phyloP scores from a whole-genome alignment of 2,888 invertebrate species.

The Isotomurus palustris region DNA sequence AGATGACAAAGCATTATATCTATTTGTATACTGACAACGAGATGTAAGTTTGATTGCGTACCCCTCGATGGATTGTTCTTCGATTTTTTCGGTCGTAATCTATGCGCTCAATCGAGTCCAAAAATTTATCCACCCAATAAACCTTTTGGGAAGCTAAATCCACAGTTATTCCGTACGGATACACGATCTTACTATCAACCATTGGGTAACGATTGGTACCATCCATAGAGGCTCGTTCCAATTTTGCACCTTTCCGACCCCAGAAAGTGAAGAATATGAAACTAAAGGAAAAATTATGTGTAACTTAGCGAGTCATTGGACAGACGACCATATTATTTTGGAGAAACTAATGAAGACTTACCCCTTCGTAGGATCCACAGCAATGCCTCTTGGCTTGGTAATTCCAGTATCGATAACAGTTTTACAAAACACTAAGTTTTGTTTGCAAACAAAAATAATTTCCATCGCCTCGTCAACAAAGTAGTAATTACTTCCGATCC shows the following conservation, averaged over 20 bases:
- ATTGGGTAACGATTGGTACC: constrained; percentile 61
- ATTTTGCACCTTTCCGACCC: constrained; percentile 60
- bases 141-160: constrained; percentile 67
- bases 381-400: constrained; percentile 67
- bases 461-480: constrained; percentile 65
- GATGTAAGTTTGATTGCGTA: constrained; percentile 47
- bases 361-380: constrained; percentile 72
- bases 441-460: constrained; percentile 67
- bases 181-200: constrained; percentile 66
- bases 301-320: neutral
- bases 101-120: constrained; percentile 62
- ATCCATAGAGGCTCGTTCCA: constrained; percentile 63
- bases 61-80: constrained; percentile 58
- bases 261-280: constrained; percentile 73
- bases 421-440: constrained; percentile 60
- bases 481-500: constrained; percentile 84
- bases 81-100: constrained; percentile 65
- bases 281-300: constrained; percentile 49
- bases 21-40: too few species aligned
- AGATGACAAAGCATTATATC: neutral
- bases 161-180: constrained; percentile 67
- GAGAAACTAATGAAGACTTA: constrained; percentile 48
- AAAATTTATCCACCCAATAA: constrained; percentile 76
- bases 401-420: constrained; percentile 64
- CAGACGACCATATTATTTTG: neutral